A percentile compares a stretch with the other conserved stretches of the same genome.
Evolutionary conservation across 1,140 invertebrate species (phyloP).

Genomic region (Philotrypesis tridentata): DNA sequence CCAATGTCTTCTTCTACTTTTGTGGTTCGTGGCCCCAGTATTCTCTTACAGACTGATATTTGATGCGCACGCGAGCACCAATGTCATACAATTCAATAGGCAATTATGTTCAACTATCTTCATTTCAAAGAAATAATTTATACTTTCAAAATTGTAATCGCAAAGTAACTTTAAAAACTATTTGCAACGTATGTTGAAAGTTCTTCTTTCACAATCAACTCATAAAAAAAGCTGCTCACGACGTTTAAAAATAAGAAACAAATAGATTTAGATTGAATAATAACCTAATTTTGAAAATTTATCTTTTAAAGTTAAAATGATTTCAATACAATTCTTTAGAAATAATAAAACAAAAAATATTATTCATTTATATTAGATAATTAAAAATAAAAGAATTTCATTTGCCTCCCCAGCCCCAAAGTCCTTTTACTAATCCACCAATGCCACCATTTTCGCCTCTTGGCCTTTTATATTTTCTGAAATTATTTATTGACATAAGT

Average conservation of each 20-base stretch:
- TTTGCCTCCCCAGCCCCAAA: constrained; percentile 91
- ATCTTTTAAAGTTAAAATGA: constrained; percentile 38
- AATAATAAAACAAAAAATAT: constrained; percentile 37
- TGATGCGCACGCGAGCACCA: no score
- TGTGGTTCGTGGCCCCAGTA: no score
- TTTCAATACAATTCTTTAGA: constrained; percentile 35
- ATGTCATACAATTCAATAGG: constrained; percentile 76
- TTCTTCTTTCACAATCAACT: no score
- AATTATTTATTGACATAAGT: no score
- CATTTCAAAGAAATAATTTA: constrained; percentile 54
- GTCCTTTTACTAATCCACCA: constrained; percentile 94
- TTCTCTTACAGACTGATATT: no score
- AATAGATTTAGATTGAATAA: no score
- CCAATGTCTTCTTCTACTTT: no score
- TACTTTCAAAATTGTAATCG: background rate
- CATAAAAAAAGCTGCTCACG: no score
- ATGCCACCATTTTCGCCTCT: constrained; percentile 80
- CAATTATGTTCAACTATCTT: constrained; percentile 69
- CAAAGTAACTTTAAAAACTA: background rate
- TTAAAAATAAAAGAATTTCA: constrained; percentile 52
- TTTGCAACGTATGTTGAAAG: background rate
- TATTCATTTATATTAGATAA: background rate
- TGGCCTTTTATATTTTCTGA: no score
- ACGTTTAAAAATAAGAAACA: no score
- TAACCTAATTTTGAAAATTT: constrained; percentile 11